Conservation (phyloP, 2,888 invertebrate genomes). For the Megalurothrips usitatus region DNA sequence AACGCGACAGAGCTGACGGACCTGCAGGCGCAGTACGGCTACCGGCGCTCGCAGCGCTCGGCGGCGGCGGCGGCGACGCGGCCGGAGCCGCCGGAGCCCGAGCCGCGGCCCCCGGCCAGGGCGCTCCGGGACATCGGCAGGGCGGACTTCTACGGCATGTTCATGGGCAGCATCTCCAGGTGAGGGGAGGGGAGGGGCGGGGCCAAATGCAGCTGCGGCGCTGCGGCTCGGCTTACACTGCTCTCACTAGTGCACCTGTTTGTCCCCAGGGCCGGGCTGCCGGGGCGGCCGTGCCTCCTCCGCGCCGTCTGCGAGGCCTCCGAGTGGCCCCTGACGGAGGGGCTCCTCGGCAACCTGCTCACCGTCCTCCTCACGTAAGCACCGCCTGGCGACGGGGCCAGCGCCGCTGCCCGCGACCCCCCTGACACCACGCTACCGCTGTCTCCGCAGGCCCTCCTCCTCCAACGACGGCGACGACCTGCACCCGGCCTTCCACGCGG, state of each 20-base stretch:
- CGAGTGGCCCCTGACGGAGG: conserved; percentile 52
- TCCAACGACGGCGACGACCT: conserved; percentile 28
- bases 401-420: no score
- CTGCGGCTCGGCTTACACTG: neutral
- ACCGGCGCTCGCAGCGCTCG: neutral
- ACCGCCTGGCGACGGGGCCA: conserved; percentile 22
- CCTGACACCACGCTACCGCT: no score
- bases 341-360: conserved; percentile 62
- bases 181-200: neutral
- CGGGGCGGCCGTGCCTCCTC: conserved; percentile 58
- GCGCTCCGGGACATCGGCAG: conserved; percentile 54
- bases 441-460: neutral
- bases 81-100: conserved; percentile 32
- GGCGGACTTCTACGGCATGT: conserved; percentile 52
- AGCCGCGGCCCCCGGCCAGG: conserved; percentile 43
- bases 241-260: neutral
- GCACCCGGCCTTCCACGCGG: conserved; percentile 31
- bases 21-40: conserved; percentile 36
- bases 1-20: conserved; percentile 44
- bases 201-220: neutral
- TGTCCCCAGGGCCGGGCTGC: conserved; percentile 52
- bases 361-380: conserved; percentile 66
- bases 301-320: conserved; percentile 64
- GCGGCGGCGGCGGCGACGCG: neutral
- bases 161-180: conserved; percentile 7